A percentile compares a stretch with the other conserved stretches of the same genome.
Evolutionary conservation across 2,888 invertebrate genomes (phyloP).

Genomic region (Muschampia plurimacula): DNA sequence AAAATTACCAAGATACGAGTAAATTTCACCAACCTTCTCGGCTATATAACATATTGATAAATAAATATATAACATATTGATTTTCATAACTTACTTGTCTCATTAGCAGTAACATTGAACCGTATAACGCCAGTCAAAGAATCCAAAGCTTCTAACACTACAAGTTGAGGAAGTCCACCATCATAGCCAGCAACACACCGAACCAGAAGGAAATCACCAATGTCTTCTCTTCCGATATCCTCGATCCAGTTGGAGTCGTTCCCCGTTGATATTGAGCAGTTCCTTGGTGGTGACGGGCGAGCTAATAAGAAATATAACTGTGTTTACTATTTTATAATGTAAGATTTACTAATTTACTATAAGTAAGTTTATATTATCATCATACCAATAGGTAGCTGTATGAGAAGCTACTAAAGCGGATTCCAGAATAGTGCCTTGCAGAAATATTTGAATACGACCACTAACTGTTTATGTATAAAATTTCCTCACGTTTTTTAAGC

Average conservation of each 20-base stretch:
- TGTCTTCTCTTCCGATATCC: conserved; percentile 66
- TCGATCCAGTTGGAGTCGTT: conserved; percentile 83
- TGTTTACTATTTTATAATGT: neutral
- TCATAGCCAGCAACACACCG: conserved; percentile 95
- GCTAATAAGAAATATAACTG: conserved; percentile 73
- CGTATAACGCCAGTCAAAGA: conserved; percentile 88
- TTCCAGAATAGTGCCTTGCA: neutral
- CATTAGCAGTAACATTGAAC: conserved; percentile 89
- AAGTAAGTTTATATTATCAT: no score
- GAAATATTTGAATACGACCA: neutral
- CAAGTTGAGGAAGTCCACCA: conserved; percentile 94
- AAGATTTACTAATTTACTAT: no score
- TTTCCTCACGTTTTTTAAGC: no score
- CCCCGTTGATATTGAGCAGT: conserved; percentile 92
- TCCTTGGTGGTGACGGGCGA: conserved; percentile 92
- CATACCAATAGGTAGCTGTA: no score
- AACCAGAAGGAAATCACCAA: conserved; percentile 87
- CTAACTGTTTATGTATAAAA: no score
- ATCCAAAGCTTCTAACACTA: conserved; percentile 93
- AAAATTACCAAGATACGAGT: no score
- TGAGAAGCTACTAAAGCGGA: neutral
- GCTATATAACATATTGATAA: no score
- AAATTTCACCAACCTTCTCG: no score
- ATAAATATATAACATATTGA: no score
- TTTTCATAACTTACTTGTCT: conserved; percentile 66